Evolutionary conservation across 2,888 invertebrate genomes (phyloP).

Genomic region (Luperina testacea): DNA sequence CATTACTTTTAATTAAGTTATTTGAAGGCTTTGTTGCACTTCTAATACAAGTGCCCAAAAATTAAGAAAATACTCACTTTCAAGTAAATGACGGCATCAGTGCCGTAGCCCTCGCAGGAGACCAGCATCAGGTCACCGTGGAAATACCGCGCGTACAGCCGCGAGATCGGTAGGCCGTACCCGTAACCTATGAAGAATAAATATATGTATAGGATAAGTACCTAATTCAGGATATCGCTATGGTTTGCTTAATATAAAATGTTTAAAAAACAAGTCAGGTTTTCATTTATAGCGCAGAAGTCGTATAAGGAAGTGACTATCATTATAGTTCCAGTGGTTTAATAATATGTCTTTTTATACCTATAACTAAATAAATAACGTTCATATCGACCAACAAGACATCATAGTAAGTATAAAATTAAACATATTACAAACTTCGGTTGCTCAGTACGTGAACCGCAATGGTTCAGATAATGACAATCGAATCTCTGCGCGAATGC

Average conservation of each 20-base stretch:
- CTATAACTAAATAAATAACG: too few species aligned
- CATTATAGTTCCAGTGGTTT: too few species aligned
- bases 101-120: conserved; percentile 99
- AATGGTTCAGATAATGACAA: not conserved
- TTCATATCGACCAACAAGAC: not conserved
- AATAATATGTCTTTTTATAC: too few species aligned
- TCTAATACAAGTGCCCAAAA: too few species aligned
- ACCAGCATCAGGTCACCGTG: conserved; percentile 98
- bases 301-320: too few species aligned
- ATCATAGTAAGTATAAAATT: not conserved
- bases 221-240: too few species aligned
- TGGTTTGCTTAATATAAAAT: too few species aligned
- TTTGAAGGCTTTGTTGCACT: too few species aligned
- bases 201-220: not conserved
- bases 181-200: conserved; percentile 91
- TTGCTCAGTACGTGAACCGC: not conserved
- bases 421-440: not conserved
- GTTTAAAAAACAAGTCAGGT: too few species aligned
- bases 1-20: too few species aligned
- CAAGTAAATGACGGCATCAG: conserved; percentile 98
- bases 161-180: conserved; percentile 98
- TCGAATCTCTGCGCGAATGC: too few species aligned
- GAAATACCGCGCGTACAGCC: conserved; percentile 99
- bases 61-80: conserved; percentile 92
- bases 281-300: too few species aligned